These are phyloP conservation scores for Platyura marginata DNA, from an alignment of 1,140 invertebrate species.

Conservation along the genomic window DNA sequence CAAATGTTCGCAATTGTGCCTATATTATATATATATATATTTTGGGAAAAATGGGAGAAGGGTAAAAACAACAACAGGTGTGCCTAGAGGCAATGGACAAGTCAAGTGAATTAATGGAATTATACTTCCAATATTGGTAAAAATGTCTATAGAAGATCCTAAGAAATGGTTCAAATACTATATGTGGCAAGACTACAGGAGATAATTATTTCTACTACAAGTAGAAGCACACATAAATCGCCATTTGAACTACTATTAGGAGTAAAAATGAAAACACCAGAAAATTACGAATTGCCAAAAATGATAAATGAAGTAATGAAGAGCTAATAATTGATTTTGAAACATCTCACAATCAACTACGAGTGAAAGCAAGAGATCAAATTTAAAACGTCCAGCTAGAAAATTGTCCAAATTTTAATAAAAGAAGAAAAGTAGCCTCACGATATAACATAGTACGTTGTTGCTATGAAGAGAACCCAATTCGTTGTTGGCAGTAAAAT, in stretches of 20 bases:
- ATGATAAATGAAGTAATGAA: slow-evolving; percentile 15
- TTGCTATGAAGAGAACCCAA: slow-evolving; percentile 22
- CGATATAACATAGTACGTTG: slow-evolving; percentile 15
- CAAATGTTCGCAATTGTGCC: too few species aligned
- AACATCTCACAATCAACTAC: slow-evolving; percentile 3
- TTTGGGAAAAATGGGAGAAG: too few species aligned
- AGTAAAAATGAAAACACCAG: slow-evolving; percentile 11
- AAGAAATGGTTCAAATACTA: slow-evolving; percentile 15
- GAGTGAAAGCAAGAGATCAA: slow-evolving; percentile 9
- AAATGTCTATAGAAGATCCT: slow-evolving; percentile 12
- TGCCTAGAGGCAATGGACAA: slow-evolving; percentile 15
- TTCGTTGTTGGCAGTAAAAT: slow-evolving; percentile 16
- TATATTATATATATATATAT: too few species aligned
- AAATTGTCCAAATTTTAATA: slow-evolving; percentile 14
- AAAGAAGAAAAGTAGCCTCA: slow-evolving; percentile 10
- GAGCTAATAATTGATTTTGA: slow-evolving; percentile 9
- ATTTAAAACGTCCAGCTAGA: slow-evolving; percentile 18
- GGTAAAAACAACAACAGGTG: slow-evolving; percentile 12
- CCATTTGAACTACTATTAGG: slow-evolving; percentile 18
- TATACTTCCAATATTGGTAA: slow-evolving; percentile 13
- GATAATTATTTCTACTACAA: slow-evolving; percentile 15
- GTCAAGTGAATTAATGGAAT: slow-evolving; percentile 14
- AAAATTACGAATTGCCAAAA: slow-evolving; percentile 9
- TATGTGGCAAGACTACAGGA: slow-evolving; percentile 12
- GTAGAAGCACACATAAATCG: slow-evolving; percentile 13